These are phyloP conservation scores for Atherinomorus stipes DNA, from an alignment of 2,113 vertebrate species.

Conservation along the genomic window DNA sequence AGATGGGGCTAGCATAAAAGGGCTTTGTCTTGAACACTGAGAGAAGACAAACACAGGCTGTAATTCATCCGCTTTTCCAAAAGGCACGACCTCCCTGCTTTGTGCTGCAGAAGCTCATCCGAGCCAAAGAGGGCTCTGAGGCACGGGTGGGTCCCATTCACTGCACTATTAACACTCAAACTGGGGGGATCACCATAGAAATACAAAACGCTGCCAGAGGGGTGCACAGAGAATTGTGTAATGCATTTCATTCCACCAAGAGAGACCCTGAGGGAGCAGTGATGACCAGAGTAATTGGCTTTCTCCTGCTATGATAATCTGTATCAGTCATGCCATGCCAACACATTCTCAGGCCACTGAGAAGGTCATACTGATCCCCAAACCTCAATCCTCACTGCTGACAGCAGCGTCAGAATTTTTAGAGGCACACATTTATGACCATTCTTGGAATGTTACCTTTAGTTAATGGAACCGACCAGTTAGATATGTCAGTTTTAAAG, in stretches of 20 bases:
- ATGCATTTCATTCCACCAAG: slow-evolving; percentile 73
- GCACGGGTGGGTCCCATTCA: slow-evolving; percentile 70
- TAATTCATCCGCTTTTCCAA: slow-evolving; percentile 60
- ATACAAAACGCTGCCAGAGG: slow-evolving; percentile 64
- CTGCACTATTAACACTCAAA: slow-evolving; percentile 73
- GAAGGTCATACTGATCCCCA: slow-evolving; percentile 69
- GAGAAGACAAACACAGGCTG: slow-evolving; percentile 52
- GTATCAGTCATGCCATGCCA: slow-evolving; percentile 76
- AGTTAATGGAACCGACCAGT: background rate
- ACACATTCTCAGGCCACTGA: slow-evolving; percentile 65
- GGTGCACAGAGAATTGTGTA: slow-evolving; percentile 63
- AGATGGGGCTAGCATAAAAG: slow-evolving; percentile 41
- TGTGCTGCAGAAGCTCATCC: slow-evolving; percentile 70
- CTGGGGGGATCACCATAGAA: slow-evolving; percentile 63
- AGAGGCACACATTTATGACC: slow-evolving; percentile 21
- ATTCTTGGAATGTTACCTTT: slow-evolving; percentile 18
- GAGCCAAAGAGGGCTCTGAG: slow-evolving; percentile 63
- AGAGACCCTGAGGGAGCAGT: slow-evolving; percentile 63
- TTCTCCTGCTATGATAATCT: slow-evolving; percentile 79
- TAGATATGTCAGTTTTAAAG: background rate
- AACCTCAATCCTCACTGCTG: slow-evolving; percentile 42
- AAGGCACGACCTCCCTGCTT: slow-evolving; percentile 69
- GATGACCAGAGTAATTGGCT: slow-evolving; percentile 81
- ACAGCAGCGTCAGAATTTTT: slow-evolving; percentile 37
- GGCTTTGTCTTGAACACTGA: slow-evolving; percentile 56